Conservation (phyloP, 2,113 vertebrate genomes). For the Megalops atlanticus region DNA sequence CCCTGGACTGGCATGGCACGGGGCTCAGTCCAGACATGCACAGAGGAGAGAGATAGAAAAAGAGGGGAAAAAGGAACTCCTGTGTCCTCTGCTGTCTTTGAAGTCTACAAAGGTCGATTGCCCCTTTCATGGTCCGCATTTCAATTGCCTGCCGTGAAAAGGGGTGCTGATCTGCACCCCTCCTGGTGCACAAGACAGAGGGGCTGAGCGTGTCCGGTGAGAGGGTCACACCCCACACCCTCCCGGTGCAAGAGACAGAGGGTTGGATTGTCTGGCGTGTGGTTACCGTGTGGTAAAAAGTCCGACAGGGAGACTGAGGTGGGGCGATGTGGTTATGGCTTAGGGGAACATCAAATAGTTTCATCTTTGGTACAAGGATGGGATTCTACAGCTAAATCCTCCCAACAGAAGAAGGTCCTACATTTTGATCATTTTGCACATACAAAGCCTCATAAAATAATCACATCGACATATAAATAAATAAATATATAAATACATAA, state of each 20-base stretch:
- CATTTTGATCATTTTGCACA: constrained; percentile 54
- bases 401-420: constrained; percentile 73
- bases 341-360: constrained; percentile 75
- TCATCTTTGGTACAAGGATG: constrained; percentile 81
- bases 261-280: not conserved
- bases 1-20: constrained; percentile 69
- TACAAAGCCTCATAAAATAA: constrained; percentile 70
- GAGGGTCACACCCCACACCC: not conserved
- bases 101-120: constrained; percentile 35
- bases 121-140: constrained; percentile 26
- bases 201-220: not conserved
- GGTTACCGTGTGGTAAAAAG: too few relatives aligned
- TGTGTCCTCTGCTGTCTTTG: constrained; percentile 31
- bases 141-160: not conserved
- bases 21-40: constrained; percentile 66
- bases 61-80: constrained; percentile 31
- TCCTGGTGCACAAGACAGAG: not conserved
- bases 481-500: constrained; percentile 65
- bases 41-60: constrained; percentile 44
- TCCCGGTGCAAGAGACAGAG: not conserved
- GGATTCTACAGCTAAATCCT: constrained; percentile 73
- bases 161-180: not conserved
- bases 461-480: constrained; percentile 57
- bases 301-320: constrained; percentile 32
- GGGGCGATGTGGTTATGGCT: constrained; percentile 58